These are phyloP conservation scores for Callocephalon fimbriatum DNA, from an alignment of 2,113 vertebrate genomes.

Conservation along the genomic window DNA sequence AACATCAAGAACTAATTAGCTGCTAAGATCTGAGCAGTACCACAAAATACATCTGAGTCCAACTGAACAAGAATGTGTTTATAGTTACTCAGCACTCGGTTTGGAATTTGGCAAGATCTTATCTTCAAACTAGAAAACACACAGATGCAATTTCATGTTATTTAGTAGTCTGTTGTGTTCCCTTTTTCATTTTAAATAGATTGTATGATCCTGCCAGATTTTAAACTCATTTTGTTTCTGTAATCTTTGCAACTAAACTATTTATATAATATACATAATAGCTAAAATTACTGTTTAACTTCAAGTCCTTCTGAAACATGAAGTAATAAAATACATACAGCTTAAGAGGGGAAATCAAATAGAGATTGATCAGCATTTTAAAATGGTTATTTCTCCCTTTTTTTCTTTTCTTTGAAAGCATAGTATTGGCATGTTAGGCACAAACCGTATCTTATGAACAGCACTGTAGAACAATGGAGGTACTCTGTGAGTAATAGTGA, in stretches of 20 bases:
- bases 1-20: neutral
- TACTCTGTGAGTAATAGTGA: neutral
- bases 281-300: constrained; percentile 25
- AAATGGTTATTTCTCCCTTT: neutral
- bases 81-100: neutral
- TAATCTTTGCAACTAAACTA: constrained; percentile 19
- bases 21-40: neutral
- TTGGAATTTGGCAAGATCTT: constrained; percentile 31
- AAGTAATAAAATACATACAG: neutral
- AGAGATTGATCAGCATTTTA: neutral
- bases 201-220: neutral
- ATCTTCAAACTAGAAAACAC: constrained; percentile 6
- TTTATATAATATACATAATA: neutral
- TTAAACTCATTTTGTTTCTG: constrained; percentile 8
- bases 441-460: neutral
- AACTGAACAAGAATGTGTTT: neutral
- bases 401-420: neutral
- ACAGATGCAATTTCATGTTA: constrained; percentile 29
- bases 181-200: constrained; percentile 42
- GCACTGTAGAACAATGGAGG: neutral
- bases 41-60: neutral
- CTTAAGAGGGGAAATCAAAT: neutral
- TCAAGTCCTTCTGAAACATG: neutral
- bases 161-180: constrained; percentile 11
- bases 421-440: neutral